phyloP scores from a whole-genome alignment of 2,797 vertebrate genomes.

The Platalea minor region DNA sequence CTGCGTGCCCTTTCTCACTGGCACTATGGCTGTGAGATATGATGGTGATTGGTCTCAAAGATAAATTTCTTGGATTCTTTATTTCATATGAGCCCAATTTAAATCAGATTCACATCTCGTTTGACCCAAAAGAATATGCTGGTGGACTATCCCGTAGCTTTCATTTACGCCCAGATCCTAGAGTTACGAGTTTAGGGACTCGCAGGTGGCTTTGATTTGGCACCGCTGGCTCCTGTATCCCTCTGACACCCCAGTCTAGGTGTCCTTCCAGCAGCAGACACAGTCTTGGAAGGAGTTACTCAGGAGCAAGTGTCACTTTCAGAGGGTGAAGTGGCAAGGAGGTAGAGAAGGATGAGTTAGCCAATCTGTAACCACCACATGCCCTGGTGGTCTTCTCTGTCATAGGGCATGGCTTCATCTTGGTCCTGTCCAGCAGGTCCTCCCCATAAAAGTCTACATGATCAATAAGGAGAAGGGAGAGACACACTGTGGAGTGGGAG shows the following conservation, averaged over 20 bases:
- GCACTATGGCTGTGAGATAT: background rate
- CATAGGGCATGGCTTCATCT: background rate
- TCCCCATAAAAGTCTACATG: background rate
- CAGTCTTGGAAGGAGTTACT: background rate
- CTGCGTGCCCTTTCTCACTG: background rate
- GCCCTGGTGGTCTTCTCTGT: background rate
- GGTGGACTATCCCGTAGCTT: background rate
- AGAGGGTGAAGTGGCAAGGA: background rate
- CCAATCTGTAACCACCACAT: background rate
- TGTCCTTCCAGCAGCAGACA: background rate
- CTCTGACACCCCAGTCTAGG: background rate
- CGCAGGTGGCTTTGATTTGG: background rate
- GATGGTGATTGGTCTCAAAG: background rate
- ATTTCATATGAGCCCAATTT: background rate
- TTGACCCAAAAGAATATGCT: background rate
- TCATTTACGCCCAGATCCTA: background rate
- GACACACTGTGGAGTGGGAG: rapidly evolving
- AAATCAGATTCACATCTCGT: background rate
- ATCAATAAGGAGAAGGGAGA: background rate
- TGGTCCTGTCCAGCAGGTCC: background rate
- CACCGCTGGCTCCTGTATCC: background rate
- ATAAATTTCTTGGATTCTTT: background rate
- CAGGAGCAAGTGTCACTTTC: rapidly evolving
- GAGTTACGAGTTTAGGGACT: background rate
- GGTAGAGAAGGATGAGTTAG: background rate